Conservation (phyloP, 2,797 vertebrate species). For the Epinephelus coioides region DNA sequence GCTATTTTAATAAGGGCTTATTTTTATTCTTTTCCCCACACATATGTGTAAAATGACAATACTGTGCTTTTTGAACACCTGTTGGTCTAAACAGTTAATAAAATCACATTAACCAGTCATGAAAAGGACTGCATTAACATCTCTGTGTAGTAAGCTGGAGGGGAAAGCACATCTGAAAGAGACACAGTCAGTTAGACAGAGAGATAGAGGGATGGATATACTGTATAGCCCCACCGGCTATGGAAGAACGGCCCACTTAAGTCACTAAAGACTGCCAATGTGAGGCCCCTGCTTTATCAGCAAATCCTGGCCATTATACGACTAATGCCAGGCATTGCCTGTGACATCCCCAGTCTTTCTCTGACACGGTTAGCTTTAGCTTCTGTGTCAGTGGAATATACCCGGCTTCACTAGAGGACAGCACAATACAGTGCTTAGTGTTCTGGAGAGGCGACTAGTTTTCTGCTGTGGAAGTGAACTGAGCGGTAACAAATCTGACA, state of each 20-base stretch:
- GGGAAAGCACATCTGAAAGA: slow-evolving; percentile 36
- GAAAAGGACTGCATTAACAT: slow-evolving; percentile 5
- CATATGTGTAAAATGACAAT: neutral
- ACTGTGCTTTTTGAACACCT: neutral
- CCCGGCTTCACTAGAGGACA: slow-evolving; percentile 51
- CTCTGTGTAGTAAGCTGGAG: slow-evolving; percentile 1
- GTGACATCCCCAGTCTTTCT: slow-evolving; percentile 81
- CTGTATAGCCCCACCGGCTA: slow-evolving; percentile 72
- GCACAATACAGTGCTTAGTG: slow-evolving; percentile 29
- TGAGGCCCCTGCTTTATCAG: slow-evolving; percentile 83
- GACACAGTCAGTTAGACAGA: slow-evolving; percentile 40
- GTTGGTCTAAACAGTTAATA: neutral
- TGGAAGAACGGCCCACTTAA: slow-evolving; percentile 78
- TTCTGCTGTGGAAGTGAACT: slow-evolving; percentile 15
- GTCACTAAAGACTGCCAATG: slow-evolving; percentile 78
- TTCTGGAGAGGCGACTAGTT: slow-evolving; percentile 16
- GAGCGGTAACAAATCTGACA: slow-evolving; percentile 18
- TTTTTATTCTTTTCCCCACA: neutral
- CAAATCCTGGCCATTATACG: slow-evolving; percentile 86
- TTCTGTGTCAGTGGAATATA: slow-evolving; percentile 67
- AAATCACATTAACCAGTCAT: slow-evolving; percentile 17
- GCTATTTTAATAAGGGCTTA: neutral
- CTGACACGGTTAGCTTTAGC: slow-evolving; percentile 72
- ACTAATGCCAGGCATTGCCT: slow-evolving; percentile 81
- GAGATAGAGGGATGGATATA: slow-evolving; percentile 68